A percentile compares a stretch with the other conserved stretches of the same genome.
These are phyloP conservation scores for Balaeniceps rex DNA, from an alignment of 2,113 vertebrate species.

Conservation along the genomic window DNA sequence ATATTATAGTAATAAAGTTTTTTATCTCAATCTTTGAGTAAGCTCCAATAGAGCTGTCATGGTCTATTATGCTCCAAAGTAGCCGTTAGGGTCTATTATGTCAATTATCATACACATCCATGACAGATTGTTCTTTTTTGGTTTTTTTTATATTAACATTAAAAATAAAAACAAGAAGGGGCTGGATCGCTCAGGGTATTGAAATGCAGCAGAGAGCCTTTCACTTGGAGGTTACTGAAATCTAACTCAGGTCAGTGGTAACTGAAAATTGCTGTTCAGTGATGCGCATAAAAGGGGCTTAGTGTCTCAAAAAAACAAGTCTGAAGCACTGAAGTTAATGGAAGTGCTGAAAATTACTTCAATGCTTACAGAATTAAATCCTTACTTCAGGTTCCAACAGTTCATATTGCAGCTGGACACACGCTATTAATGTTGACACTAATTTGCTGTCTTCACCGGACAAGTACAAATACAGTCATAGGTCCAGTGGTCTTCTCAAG, in stretches of 20 bases:
- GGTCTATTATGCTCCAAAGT: neutral
- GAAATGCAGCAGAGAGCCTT: neutral
- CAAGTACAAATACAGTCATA: neutral
- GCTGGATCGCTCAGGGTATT: neutral
- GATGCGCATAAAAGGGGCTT: neutral
- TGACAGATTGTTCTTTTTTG: conserved; percentile 6
- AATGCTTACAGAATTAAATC: neutral
- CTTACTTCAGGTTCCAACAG: neutral
- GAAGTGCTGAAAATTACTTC: neutral
- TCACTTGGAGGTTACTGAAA: neutral
- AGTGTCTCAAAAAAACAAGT: neutral
- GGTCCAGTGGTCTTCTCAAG: neutral
- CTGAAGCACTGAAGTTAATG: neutral
- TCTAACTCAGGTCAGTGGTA: neutral
- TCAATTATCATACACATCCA: conserved; percentile 30
- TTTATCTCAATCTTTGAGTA: neutral
- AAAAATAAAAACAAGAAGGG: neutral
- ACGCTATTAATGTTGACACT: neutral
- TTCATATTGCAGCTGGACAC: neutral
- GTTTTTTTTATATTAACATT: neutral
- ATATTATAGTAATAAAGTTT: neutral
- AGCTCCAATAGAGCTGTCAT: conserved; percentile 31
- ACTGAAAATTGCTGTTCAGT: neutral
- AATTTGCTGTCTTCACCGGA: neutral
- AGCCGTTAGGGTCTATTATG: conserved; percentile 33